A percentile compares a stretch with the other conserved stretches of the same genome.
Conservation (phyloP, 2,797 vertebrate genomes). For the Astyanax mexicanus region DNA sequence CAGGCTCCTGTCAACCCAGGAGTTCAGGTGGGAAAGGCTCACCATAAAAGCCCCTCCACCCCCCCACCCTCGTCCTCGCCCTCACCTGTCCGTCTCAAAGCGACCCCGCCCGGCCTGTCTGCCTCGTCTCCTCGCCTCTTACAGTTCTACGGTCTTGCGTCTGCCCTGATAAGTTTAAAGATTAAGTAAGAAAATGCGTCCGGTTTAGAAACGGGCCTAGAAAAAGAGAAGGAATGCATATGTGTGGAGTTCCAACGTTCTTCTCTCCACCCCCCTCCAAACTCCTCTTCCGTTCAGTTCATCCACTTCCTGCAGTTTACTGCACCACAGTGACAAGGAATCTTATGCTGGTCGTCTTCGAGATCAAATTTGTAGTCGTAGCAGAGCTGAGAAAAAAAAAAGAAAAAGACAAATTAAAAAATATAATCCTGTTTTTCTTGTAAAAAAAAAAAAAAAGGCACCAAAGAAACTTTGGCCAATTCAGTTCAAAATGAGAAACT, state of each 20-base stretch:
- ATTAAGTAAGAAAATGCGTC: constrained; percentile 37
- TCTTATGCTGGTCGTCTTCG: constrained; percentile 98
- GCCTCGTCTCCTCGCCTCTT: constrained; percentile 12
- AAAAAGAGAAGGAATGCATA: constrained; percentile 74
- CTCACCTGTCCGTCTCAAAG: constrained; percentile 7
- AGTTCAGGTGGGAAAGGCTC: constrained; percentile 34
- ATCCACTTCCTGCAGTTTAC: constrained; percentile 99
- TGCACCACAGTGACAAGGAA: constrained; percentile 97
- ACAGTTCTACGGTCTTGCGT: constrained; percentile 59
- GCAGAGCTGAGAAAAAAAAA: constrained; percentile 79
- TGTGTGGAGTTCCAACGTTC: constrained; percentile 30
- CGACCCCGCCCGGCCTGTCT: not conserved
- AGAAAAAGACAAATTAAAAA: not conserved
- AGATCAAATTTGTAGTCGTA: constrained; percentile 99
- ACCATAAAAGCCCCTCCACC: not conserved
- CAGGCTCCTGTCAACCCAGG: constrained; percentile 27
- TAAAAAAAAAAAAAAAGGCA: too few species aligned
- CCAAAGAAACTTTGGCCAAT: too few species aligned
- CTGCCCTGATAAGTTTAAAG: constrained; percentile 47
- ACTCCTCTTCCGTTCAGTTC: constrained; percentile 79
- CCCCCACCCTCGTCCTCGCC: too few species aligned
- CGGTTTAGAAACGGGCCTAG: constrained; percentile 39
- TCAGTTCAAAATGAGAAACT: too few species aligned
- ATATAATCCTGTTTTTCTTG: too few species aligned
- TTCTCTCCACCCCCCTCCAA: constrained; percentile 6